These are phyloP conservation scores for Erythrocebus patas DNA, from an alignment of 2,113 vertebrate species.

Conservation along the genomic window DNA sequence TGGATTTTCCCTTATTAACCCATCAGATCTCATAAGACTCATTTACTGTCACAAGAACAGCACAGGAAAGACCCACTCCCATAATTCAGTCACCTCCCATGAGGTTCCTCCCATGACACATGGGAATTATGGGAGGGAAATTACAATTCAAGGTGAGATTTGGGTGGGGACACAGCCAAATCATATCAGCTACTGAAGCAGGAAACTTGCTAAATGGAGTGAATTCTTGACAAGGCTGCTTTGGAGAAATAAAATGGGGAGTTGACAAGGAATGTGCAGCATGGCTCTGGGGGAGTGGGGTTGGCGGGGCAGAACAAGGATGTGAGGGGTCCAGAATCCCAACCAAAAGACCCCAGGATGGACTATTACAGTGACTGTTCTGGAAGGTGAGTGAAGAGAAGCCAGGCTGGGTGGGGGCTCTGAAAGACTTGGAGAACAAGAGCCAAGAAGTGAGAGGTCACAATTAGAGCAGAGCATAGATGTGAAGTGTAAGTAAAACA, in stretches of 20 bases:
- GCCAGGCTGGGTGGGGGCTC: neutral
- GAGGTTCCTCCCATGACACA: too few species aligned
- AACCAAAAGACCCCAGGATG: neutral
- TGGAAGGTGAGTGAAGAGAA: neutral
- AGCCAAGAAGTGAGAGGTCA: neutral
- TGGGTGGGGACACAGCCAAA: too few species aligned
- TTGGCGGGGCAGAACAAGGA: neutral
- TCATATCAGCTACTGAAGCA: neutral
- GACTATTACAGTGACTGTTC: neutral
- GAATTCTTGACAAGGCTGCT: neutral
- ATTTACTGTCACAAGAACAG: too few species aligned
- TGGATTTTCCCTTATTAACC: too few species aligned
- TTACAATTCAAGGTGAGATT: too few species aligned
- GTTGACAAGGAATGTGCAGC: neutral
- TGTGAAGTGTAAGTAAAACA: neutral
- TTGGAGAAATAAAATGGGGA: neutral
- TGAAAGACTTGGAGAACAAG: neutral
- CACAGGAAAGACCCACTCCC: too few species aligned
- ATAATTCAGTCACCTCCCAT: too few species aligned
- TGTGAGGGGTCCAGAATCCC: neutral
- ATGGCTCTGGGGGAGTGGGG: neutral
- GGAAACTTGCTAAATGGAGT: neutral
- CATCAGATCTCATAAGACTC: too few species aligned
- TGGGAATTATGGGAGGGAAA: too few species aligned
- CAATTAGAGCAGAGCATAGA: neutral